Conservation (phyloP, 2,113 vertebrate species). For the Microcebus griseorufus region DNA sequence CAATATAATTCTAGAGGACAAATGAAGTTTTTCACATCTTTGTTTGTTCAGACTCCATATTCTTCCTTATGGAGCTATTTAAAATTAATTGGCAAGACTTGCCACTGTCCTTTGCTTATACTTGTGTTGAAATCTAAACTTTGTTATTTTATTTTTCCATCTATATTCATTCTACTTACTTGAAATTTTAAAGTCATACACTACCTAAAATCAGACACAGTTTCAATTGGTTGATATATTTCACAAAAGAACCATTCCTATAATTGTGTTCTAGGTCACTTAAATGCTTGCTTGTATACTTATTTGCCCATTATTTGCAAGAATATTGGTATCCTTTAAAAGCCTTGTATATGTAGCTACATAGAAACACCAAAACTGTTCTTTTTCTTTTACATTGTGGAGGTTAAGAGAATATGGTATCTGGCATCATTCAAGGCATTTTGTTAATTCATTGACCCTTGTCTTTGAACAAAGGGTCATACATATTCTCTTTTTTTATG, state of each 20-base stretch:
- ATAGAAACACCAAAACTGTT: not conserved
- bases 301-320: not conserved
- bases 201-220: not conserved
- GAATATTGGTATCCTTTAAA: not conserved
- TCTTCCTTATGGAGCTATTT: not conserved
- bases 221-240: not conserved
- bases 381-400: slow-evolving; percentile 14
- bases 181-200: not conserved
- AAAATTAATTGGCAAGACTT: not conserved
- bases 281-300: not conserved
- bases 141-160: not conserved
- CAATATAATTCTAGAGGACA: not conserved
- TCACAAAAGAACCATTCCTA: not conserved
- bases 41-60: not conserved
- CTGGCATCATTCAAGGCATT: not conserved
- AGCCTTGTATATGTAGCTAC: not conserved
- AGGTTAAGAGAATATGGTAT: not conserved
- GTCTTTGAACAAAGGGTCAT: not conserved
- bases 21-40: slow-evolving; percentile 22
- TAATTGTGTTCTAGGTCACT: not conserved
- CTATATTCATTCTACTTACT: not conserved
- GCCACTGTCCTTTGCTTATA: not conserved
- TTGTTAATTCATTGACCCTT: not conserved
- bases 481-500: not conserved
- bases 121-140: not conserved